Conservation (phyloP, 2,797 vertebrate species). For the Cephalopachus bancanus region DNA sequence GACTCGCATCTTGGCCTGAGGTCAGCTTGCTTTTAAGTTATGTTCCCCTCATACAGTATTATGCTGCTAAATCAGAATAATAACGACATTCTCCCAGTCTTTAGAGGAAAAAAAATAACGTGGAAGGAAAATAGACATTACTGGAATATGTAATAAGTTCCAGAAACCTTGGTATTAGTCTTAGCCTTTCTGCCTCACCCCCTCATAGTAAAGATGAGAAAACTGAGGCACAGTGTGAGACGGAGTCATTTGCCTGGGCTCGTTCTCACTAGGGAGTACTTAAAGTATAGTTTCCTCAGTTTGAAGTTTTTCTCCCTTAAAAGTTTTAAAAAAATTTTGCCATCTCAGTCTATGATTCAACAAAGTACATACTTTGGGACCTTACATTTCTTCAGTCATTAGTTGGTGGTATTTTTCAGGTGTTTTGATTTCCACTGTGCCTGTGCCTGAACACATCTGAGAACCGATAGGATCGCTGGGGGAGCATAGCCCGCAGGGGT, state of each 20-base stretch:
- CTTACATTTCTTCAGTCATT: background rate
- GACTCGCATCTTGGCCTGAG: conserved; percentile 15
- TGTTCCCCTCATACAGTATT: conserved; percentile 16
- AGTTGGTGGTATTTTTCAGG: background rate
- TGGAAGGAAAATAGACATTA: conserved; percentile 39
- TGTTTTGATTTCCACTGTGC: background rate
- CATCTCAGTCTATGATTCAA: background rate
- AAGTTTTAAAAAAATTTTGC: background rate
- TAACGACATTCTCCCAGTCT: conserved; percentile 2
- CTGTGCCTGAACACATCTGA: conserved; percentile 12
- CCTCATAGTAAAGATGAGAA: background rate
- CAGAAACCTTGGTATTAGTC: conserved; percentile 20
- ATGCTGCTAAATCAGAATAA: conserved; percentile 51
- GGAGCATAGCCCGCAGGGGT: background rate
- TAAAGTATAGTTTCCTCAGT: background rate
- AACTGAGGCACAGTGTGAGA: background rate
- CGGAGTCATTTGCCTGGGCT: background rate
- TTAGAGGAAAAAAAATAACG: conserved; percentile 12
- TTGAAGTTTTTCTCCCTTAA: background rate
- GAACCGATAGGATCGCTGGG: background rate
- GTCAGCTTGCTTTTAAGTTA: conserved; percentile 53
- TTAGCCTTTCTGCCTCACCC: background rate
- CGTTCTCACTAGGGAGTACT: background rate
- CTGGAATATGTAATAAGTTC: background rate
- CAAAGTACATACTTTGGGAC: conserved; percentile 23